A percentile compares a stretch with the other conserved stretches of the same genome.
Evolutionary conservation across 2,113 vertebrate genomes (phyloP).

Genomic region (Paratilapia polleni): DNA sequence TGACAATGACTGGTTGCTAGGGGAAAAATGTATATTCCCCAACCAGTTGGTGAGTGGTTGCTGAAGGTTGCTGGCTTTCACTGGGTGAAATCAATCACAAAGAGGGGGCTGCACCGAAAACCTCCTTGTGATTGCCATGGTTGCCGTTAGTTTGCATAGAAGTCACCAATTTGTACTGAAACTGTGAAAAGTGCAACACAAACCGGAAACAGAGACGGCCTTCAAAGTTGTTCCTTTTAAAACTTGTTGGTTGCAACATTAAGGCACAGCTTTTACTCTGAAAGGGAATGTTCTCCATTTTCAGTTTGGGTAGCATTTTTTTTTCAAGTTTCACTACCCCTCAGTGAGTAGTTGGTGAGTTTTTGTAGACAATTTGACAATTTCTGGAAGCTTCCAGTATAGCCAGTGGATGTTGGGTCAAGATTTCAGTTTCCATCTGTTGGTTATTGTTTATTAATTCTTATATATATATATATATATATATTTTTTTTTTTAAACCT

Average conservation of each 20-base stretch:
- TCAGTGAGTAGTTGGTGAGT: background rate
- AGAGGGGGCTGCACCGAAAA: too few species aligned
- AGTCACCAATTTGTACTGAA: background rate
- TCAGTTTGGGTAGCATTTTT: background rate
- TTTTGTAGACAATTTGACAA: too few species aligned
- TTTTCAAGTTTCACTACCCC: background rate
- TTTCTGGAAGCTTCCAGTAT: background rate
- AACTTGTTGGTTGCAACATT: background rate
- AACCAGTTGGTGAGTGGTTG: background rate
- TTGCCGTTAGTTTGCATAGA: background rate
- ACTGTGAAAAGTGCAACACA: background rate
- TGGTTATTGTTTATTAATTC: background rate
- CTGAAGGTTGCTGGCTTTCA: too few species aligned
- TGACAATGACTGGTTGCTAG: background rate
- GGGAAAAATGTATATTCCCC: background rate
- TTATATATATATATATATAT: accelerated
- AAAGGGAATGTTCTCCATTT: background rate
- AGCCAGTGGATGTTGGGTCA: background rate
- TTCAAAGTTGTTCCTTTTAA: background rate
- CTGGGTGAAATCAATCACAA: background rate
- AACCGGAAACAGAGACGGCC: background rate
- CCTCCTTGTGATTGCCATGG: background rate
- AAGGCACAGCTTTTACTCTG: background rate
- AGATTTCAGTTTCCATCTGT: background rate
- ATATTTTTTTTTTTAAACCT: too few species aligned